These are phyloP conservation scores for Vulpes ferrilata DNA, from an alignment of 2,113 vertebrate genomes.

Conservation along the genomic window DNA sequence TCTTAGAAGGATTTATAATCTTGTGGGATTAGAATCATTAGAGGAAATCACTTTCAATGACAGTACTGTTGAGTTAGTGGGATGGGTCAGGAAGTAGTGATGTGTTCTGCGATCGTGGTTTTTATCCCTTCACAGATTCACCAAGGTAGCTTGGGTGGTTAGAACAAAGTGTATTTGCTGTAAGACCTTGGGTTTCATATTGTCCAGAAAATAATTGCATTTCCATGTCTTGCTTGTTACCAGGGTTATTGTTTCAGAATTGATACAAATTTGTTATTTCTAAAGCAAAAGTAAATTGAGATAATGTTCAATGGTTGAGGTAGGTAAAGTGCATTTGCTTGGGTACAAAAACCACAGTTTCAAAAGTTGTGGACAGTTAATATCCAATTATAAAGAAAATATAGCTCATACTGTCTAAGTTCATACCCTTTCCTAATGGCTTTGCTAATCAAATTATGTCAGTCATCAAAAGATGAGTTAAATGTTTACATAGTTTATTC, in stretches of 20 bases:
- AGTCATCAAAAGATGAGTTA: not conserved
- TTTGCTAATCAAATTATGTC: not conserved
- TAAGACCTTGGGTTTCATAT: not conserved
- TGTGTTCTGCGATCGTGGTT: not conserved
- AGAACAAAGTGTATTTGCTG: not conserved
- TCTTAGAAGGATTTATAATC: not conserved
- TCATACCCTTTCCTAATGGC: not conserved
- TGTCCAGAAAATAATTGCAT: not conserved
- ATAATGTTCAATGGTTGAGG: not conserved
- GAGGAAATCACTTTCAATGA: not conserved
- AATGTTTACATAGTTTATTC: not conserved
- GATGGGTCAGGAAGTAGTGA: not conserved
- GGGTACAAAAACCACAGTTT: not conserved
- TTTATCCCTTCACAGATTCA: not conserved
- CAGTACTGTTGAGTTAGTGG: not conserved
- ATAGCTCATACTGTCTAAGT: not conserved
- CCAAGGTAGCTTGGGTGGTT: not conserved
- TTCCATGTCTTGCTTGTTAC: not conserved
- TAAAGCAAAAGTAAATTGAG: slow-evolving; percentile 23
- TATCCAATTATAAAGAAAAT: slow-evolving; percentile 9
- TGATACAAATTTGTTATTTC: not conserved
- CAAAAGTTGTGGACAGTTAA: not conserved
- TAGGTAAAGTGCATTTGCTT: not conserved
- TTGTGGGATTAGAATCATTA: not conserved
- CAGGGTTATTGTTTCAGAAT: slow-evolving; percentile 20